A percentile compares a stretch with the other conserved stretches of the same genome.
Conservation (phyloP, 2,113 vertebrate genomes). For the Dasypus novemcinctus region DNA sequence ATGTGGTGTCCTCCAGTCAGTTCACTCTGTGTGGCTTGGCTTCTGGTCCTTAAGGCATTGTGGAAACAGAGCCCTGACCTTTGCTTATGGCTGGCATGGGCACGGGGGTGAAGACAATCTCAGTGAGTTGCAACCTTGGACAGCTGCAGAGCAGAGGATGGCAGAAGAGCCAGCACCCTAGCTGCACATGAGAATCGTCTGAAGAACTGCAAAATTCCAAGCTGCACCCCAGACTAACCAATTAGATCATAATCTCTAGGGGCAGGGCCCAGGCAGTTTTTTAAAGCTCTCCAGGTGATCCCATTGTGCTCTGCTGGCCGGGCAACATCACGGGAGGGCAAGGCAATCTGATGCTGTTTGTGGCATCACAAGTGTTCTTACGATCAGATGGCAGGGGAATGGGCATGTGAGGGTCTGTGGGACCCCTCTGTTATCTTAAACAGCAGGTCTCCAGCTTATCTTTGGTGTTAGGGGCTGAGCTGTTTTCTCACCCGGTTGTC, state of each 20-base stretch:
- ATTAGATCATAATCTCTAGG: neutral
- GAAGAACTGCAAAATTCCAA: neutral
- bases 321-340: neutral
- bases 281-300: neutral
- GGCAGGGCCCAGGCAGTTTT: neutral
- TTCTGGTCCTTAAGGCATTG: neutral
- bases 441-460: neutral
- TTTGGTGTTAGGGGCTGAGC: neutral
- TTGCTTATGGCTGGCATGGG: neutral
- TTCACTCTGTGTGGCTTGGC: neutral
- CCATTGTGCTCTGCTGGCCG: neutral
- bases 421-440: neutral
- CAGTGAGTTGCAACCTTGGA: slow-evolving; percentile 40
- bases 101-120: neutral
- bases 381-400: neutral
- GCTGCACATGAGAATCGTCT: neutral
- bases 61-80: neutral
- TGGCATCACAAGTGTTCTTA: neutral
- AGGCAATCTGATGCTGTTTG: neutral
- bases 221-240: neutral
- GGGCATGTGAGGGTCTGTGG: neutral
- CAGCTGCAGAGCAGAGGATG: neutral
- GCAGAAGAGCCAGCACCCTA: neutral
- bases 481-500: neutral
- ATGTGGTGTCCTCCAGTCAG: neutral